Base-by-base conservation (phyloP, 2,113 vertebrate genomes). In the Dolichotis patagonum region DNA sequence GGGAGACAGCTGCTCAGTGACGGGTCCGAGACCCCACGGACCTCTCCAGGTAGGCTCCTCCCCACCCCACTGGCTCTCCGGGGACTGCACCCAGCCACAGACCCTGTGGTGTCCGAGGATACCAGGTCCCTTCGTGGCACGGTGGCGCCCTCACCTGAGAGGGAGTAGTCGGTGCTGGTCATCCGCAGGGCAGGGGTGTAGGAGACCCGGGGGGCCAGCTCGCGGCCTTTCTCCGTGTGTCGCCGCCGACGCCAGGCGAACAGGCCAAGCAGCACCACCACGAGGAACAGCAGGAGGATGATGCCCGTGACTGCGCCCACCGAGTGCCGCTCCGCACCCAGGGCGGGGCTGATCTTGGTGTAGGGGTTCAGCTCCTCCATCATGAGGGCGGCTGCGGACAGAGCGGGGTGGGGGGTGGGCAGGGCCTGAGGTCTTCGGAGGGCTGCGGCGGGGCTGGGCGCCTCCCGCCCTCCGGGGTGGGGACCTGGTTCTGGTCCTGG, bases 311-410 rank as follows among this genome's bases (percentile, higher is more conserved):
- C 99, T 1, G 99, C 99, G 10, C 99, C 99, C n/a, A 99, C 99
- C 0, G 99, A 99, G 98, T 99, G 99, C 80, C 99, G 99, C 98
- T 99, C 99, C 0, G 99, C 99, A 93, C 99, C 99, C 97, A 99
- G 98, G 11, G 99, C 99, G 0, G 99, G 99, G 97, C 99, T 99
- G 98, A 99, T 99, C 99, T 99, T 99, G 97, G 99, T 99, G 98
- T 99, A 99, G 73, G 99, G 99, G 97, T 99, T 99, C 98, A 99
- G 98, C 99, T 99, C 99, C 97, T 99, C 99, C 99, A 99, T 99
- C 99, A 99, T 99, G 97, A 99, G 99, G 98, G 99, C 99, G 95
- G 99, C 99, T 99, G 98, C 0, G 35, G 90, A 69, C 0, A 82
- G 93, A 97, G 30, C 73, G 9, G n/a, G n/a, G n/a, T n/a, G n/a